A percentile compares a stretch with the other conserved stretches of the same genome.
phyloP scores from a whole-genome alignment of 1,140 invertebrate species.

The Drosophila jambulina region DNA sequence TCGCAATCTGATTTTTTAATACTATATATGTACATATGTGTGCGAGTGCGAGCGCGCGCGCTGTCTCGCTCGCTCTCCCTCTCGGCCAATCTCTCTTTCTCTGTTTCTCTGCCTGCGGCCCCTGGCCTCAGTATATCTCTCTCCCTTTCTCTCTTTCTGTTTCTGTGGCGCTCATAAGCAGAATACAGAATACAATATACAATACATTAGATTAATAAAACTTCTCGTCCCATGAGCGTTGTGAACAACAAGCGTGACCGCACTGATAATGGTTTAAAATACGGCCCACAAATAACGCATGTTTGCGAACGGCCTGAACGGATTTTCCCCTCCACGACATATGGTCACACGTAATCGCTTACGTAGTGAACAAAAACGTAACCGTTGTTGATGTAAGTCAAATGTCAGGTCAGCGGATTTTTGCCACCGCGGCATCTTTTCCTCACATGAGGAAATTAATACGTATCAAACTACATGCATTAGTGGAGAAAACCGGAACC shows the following conservation, averaged over 20 bases:
- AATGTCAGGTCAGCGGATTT: no score
- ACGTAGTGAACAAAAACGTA: no score
- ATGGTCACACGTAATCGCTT: neutral
- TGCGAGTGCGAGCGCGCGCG: slow-evolving; percentile 51
- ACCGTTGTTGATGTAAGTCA: no score
- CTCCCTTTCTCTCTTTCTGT: slow-evolving; percentile 72
- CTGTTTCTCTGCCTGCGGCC: slow-evolving; percentile 62
- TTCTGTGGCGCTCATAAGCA: slow-evolving; percentile 76
- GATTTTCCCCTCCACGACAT: no score
- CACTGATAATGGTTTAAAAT: neutral
- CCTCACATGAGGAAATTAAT: no score
- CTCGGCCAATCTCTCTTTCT: slow-evolving; percentile 34
- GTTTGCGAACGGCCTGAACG: no score
- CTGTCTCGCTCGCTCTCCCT: slow-evolving; percentile 49
- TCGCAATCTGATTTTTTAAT: slow-evolving; percentile 38
- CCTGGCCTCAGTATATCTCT: slow-evolving; percentile 73
- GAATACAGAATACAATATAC: slow-evolving; percentile 74
- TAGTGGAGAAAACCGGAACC: no score
- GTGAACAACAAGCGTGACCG: slow-evolving; percentile 38
- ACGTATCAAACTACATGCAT: no score
- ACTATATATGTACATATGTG: slow-evolving; percentile 52
- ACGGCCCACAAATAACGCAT: no score
- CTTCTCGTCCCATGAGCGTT: slow-evolving; percentile 74
- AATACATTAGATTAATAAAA: slow-evolving; percentile 83
- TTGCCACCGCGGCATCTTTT: no score